Percentiles rank a stretch among this genome's conserved stretches.
These are phyloP conservation scores for Corticium candelabrum DNA, from an alignment of 37 sponge, comb jelly and placozoan genomes.

Conservation along the genomic window DNA sequence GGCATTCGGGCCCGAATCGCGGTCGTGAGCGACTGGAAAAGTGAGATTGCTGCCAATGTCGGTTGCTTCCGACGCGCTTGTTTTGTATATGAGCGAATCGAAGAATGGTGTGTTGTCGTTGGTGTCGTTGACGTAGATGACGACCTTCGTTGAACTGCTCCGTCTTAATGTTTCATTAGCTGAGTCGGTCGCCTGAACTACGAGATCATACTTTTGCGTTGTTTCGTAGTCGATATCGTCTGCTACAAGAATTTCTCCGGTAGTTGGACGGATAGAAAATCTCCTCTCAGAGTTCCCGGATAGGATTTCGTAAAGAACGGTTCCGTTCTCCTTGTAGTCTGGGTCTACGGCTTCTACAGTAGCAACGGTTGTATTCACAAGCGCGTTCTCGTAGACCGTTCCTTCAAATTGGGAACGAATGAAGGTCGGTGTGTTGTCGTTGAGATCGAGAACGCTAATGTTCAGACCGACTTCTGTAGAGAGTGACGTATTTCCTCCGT, in stretches of 20 bases:
- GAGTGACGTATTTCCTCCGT: constrained; percentile 36
- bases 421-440: constrained; percentile 14
- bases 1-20: not conserved
- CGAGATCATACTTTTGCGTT: not conserved
- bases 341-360: constrained; percentile 5
- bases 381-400: constrained; percentile 9
- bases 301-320: constrained; percentile 16
- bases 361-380: constrained; percentile 7
- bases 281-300: constrained; percentile 28
- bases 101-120: constrained; percentile 59
- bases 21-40: not conserved
- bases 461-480: not conserved
- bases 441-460: constrained; percentile 9
- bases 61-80: no score
- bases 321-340: constrained; percentile 12
- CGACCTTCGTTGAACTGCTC: constrained; percentile 19
- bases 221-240: not conserved
- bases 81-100: no score
- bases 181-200: not conserved
- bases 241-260: constrained; percentile 11
- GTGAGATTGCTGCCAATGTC: constrained; percentile 11
- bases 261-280: constrained; percentile 32
- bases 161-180: not conserved
- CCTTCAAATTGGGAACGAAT: not conserved
- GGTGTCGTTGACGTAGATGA: constrained; percentile 40